A percentile compares a stretch with the other conserved stretches of the same genome.
These are phyloP conservation scores for Neomonachus schauinslandi DNA, from an alignment of 2,113 vertebrate genomes.

Conservation along the genomic window DNA sequence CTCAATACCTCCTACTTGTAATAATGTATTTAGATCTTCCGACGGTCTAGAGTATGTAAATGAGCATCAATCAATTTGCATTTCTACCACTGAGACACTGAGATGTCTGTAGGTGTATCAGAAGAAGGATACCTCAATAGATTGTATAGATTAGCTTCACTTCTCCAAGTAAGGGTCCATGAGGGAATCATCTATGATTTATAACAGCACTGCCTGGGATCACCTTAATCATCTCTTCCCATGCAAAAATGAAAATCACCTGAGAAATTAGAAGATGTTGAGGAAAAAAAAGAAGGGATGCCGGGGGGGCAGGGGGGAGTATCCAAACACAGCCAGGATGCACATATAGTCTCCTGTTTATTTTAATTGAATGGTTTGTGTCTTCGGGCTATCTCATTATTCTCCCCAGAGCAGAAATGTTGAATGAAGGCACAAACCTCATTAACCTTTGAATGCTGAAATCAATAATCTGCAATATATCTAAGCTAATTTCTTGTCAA, in stretches of 20 bases:
- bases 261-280: background rate
- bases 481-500: constrained; percentile 89
- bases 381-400: constrained; percentile 82
- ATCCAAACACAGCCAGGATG: constrained; percentile 59
- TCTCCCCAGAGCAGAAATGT: constrained; percentile 74
- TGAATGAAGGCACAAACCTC: constrained; percentile 83
- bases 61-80: constrained; percentile 62
- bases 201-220: background rate
- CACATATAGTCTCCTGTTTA: constrained; percentile 68
- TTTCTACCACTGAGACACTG: constrained; percentile 52
- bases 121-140: constrained; percentile 55
- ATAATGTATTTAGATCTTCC: background rate
- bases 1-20: background rate
- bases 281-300: background rate
- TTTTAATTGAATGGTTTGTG: constrained; percentile 82
- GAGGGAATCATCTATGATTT: background rate
- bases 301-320: background rate
- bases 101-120: background rate
- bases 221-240: background rate
- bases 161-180: background rate
- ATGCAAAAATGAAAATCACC: constrained; percentile 33
- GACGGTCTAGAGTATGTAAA: constrained; percentile 38
- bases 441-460: constrained; percentile 90
- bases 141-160: background rate
- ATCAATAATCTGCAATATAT: constrained; percentile 92